Evolutionary conservation across 2,797 vertebrate genomes (phyloP), one percentile per base, ranked within the genome.

Genomic region (Anas capensis): DNA sequence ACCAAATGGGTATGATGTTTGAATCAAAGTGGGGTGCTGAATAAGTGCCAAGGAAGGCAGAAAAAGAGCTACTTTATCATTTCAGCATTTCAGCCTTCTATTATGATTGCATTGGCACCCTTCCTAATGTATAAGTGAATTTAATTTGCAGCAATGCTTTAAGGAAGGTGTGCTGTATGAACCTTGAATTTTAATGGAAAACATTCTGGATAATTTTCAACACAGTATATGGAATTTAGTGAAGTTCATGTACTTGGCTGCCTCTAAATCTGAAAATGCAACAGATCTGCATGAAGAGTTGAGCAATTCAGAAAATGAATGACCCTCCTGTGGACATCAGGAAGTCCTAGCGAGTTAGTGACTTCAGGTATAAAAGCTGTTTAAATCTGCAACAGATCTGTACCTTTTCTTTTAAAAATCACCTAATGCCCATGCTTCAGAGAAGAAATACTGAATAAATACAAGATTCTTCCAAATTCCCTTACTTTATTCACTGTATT

Each of bases 71-170:
- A 82, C 71, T 62, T 91, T 75, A 93, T 94, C 58, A 94, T 96
- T 97, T 94, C 90, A 96, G 86, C 65, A 92, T 77, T 96, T 97
- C 84, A 96, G 92, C 86, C 82, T 92, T 92, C 95, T 96, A 82
- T 92, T 91, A 91, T 87, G 88, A 96, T 93, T 97, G 72, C 79
- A 85, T 92, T 98, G 97, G 96, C 97, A 94, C 61, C 53, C 70
- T 91, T 97, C 96, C 97, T 97, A 97, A 96, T 89, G 90, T n/a
- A 71, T 75, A 95, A 97, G 93, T 80, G 77, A 94, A 91, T 95
- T 97, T 97, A 95, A 97, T 97, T 97, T 93, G 89, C 64, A 96
- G 92, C 76, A 97, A 69, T 85, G 86, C 68, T 93, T 24, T 70
- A 86, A 0, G 12, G 83, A 96, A 97, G 93, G 93, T 97, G 86